Base-by-base conservation (phyloP, 2,113 vertebrate species). In the Gymnorhina tibicen region DNA sequence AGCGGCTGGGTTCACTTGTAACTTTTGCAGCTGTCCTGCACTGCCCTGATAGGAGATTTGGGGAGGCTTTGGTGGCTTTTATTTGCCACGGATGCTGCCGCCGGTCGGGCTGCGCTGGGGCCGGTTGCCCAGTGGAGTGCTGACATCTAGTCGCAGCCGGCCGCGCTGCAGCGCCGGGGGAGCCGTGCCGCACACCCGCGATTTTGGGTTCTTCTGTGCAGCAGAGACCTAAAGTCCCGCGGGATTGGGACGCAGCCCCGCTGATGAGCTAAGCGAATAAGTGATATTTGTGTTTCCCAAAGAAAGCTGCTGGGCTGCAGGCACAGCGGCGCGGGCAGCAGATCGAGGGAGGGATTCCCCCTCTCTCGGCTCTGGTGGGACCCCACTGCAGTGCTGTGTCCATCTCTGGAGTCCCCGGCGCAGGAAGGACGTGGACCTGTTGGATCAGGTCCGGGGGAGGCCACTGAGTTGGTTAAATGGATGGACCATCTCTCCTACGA, bases 141-240 rank as follows among this genome's bases (percentile, higher is more conserved):
- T 97, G 97, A 95, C 97, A 97, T 72, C 97, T 97, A 94, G 97
- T 32, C 60, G 95, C 91, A 37, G 86, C 58, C 35, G 16, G 58
- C 67, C 21, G 85, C 75, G 75, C 85, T 88, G 85, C 85, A 88
- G 85, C 75, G 21, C 56, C 56, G 28, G 28, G 44, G 37, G 22
- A 80, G 76, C 50, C 0, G 26, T 0, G 28, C 60, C 19, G 22
- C 69, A 1, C 39, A 1, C 0, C 58, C 47, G 4, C 0, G 33
- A 1, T 0, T 6, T 13, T 0, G 24, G 30, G 30, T 2, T 70
- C 75, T 14, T 14, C 8, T 1, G 5, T 2, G 44, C 76, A 8
- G 14, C 11, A 2, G 28, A 42, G 8, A 26, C 3, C 27, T 11
- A 0, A 10, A 39, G 3, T 2, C 10, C 64, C 23, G 2, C 2